A percentile compares a stretch with the other conserved stretches of the same genome.
Conservation (phyloP, 1,140 invertebrate genomes). For the Grapholita molesta region DNA sequence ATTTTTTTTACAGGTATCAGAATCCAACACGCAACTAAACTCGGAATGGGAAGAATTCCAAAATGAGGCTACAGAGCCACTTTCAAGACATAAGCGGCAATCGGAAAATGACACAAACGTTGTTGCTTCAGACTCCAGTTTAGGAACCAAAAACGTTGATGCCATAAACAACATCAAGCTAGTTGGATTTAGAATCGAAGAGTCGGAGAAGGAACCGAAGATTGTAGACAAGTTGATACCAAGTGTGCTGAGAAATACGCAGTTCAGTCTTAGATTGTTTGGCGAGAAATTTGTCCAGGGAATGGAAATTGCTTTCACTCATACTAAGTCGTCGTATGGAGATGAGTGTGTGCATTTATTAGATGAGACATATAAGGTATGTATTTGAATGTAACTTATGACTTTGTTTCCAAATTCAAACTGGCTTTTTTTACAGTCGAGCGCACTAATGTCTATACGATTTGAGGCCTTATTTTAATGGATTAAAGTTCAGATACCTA, state of each 20-base stretch:
- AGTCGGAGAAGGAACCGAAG: slow-evolving; percentile 78
- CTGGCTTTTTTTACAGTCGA: too few species aligned
- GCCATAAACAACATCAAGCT: slow-evolving; percentile 43
- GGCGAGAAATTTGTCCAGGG: slow-evolving; percentile 82
- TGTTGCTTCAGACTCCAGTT: background rate
- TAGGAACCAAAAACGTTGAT: background rate
- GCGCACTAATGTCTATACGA: too few species aligned
- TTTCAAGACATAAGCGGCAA: slow-evolving; percentile 17
- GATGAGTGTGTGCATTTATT: slow-evolving; percentile 72
- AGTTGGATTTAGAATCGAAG: slow-evolving; percentile 80
- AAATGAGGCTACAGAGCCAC: background rate
- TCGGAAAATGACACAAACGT: background rate
- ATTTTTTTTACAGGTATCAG: background rate
- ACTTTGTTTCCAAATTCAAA: too few species aligned
- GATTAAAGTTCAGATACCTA: too few species aligned
- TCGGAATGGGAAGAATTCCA: background rate
- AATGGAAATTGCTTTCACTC: slow-evolving; percentile 86
- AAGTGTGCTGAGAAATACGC: slow-evolving; percentile 79
- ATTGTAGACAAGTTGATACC: slow-evolving; percentile 83
- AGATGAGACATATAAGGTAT: slow-evolving; percentile 65
- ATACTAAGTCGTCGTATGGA: slow-evolving; percentile 71
- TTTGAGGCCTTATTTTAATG: too few species aligned
- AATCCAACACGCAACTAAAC: background rate
- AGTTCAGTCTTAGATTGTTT: slow-evolving; percentile 82
- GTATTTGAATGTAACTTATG: background rate